A percentile compares a stretch with the other conserved stretches of the same genome.
phyloP scores from a whole-genome alignment of 2,797 vertebrate genomes.

The Paedocypris micromegethes region DNA sequence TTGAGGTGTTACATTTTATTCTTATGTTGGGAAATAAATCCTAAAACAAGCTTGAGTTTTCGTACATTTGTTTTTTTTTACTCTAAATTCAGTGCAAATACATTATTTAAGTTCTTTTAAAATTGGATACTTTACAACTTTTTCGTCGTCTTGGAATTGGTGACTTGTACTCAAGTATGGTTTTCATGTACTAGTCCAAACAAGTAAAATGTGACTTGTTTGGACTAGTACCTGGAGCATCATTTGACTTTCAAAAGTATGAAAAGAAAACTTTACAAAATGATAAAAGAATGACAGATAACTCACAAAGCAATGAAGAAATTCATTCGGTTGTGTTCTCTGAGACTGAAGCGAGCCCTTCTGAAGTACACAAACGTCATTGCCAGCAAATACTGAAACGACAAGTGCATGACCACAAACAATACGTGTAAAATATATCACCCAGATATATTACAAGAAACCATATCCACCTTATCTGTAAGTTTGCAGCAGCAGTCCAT shows the following conservation, averaged over 20 bases:
- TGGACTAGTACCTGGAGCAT: too few relatives aligned
- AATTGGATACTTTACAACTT: too few relatives aligned
- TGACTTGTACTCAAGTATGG: too few relatives aligned
- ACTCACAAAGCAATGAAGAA: slow-evolving; percentile 97
- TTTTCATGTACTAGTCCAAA: too few relatives aligned
- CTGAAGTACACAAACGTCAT: slow-evolving; percentile 99
- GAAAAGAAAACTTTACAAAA: background rate
- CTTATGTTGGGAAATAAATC: too few relatives aligned
- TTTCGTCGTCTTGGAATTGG: too few relatives aligned
- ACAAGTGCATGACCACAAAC: background rate
- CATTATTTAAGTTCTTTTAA: too few relatives aligned
- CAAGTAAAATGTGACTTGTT: too few relatives aligned
- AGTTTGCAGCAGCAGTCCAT: slow-evolving; percentile 93
- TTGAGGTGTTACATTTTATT: too few relatives aligned
- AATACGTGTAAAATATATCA: background rate
- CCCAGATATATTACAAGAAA: background rate
- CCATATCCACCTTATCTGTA: slow-evolving; percentile 71
- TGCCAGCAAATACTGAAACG: slow-evolving; percentile 86
- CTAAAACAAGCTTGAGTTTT: too few relatives aligned
- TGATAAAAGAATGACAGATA: background rate
- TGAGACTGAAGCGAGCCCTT: slow-evolving; percentile 80
- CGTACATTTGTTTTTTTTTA: too few relatives aligned
- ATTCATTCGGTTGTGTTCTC: slow-evolving; percentile 85
- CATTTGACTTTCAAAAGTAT: background rate
- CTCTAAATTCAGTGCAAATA: too few relatives aligned